Conservation (phyloP, 2,113 vertebrate genomes). For the Pseudorhombus dupliciocellatus region DNA sequence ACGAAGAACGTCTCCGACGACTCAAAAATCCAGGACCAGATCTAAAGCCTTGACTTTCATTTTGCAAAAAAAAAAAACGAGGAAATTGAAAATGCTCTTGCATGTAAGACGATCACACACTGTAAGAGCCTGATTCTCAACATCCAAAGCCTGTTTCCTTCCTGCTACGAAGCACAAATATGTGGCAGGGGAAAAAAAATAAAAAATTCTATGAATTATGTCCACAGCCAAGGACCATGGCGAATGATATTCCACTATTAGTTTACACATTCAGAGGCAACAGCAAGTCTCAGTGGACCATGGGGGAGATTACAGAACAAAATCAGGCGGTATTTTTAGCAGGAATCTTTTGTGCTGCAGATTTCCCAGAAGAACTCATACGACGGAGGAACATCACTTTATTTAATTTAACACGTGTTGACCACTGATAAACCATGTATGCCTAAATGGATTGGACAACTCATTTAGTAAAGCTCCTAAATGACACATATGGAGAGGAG, state of each 20-base stretch:
- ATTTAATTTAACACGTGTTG: slow-evolving; percentile 38
- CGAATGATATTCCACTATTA: slow-evolving; percentile 55
- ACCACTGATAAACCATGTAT: slow-evolving; percentile 35
- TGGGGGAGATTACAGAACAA: slow-evolving; percentile 49
- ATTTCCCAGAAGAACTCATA: slow-evolving; percentile 16
- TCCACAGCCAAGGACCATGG: slow-evolving; percentile 44
- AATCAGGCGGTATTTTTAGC: slow-evolving; percentile 23
- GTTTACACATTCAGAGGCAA: slow-evolving; percentile 36
- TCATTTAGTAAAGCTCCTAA: neutral
- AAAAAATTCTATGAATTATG: slow-evolving; percentile 43
- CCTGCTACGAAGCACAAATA: slow-evolving; percentile 38
- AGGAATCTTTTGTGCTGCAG: neutral
- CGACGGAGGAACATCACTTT: slow-evolving; percentile 11
- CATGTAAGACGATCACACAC: slow-evolving; percentile 46
- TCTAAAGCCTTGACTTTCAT: slow-evolving; percentile 58
- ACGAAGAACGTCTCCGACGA: slow-evolving; percentile 11
- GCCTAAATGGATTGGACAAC: slow-evolving; percentile 14
- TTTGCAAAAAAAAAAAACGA: slow-evolving; percentile 47
- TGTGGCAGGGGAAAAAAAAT: slow-evolving; percentile 11
- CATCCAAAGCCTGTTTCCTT: slow-evolving; percentile 32
- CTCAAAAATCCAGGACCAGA: slow-evolving; percentile 5
- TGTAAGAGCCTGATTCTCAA: slow-evolving; percentile 32
- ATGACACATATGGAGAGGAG: neutral
- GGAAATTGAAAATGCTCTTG: slow-evolving; percentile 60
- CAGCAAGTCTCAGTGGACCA: slow-evolving; percentile 39